Base-by-base conservation (phyloP, 2,888 invertebrate genomes). In the Caenorhabditis drosophilae region DNA sequence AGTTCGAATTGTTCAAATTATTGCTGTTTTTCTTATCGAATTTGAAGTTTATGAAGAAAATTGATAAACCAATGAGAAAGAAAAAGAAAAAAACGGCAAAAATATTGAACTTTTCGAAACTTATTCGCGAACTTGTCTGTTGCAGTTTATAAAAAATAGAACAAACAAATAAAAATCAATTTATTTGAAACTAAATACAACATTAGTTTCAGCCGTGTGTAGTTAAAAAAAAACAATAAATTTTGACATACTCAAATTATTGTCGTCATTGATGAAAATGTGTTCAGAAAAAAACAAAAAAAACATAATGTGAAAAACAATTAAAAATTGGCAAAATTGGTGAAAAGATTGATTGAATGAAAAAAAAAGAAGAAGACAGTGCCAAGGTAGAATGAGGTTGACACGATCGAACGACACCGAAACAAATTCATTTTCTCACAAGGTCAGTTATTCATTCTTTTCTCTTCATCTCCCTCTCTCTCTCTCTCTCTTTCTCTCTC, bases 341-440 rank as follows among this genome's bases (percentile, higher is more conserved):
- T 48, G 31, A n/a, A 31, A 44, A 25, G 44, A 23, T 44, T 44
- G 44, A 45, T 16, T 45, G 45, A 20, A n/a, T n/a, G n/a, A n/a
- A n/a, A n/a, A n/a, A n/a, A n/a, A 20, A 48, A 22, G n/a, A 25
- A 26, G 35, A 36, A 34, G 18, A 20, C 20, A n/a, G 20, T 44
- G 20, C 36, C 31, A 31, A 31, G 16, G 22, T 57, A 48, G 45
- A 62, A 57, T 62, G 62, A 62, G 62, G 62, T 62, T 56, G 62
- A 52, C 47, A 45, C 56, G 56, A 50, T 50, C 31, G 31, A 31
- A 31, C 12, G 36, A 31, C 31, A 31, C 12, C 31, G 56, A 26
- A 61, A 42, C 48, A 56, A 57, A 49, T 52, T 57, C 56, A 62
- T 62, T 25, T n/a, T n/a, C n/a, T 55, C 51, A 26, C 61, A 61